These are phyloP conservation scores for Cheiracanthium punctorium DNA, from an alignment of 2,888 invertebrate genomes.

Conservation along the genomic window DNA sequence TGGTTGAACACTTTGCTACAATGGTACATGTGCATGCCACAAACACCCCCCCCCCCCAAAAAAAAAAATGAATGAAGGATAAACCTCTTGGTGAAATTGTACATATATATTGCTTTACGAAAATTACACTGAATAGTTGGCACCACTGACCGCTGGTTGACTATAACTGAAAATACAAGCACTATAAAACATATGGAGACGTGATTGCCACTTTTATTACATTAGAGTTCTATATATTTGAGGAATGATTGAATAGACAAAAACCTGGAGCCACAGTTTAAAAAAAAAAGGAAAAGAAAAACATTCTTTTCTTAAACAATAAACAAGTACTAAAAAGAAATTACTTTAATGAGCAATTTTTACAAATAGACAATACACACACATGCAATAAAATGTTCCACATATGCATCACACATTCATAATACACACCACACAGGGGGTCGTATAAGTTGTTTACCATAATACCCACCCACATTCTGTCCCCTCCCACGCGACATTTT, in stretches of 20 bases:
- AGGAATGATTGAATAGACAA: slow-evolving; percentile 10
- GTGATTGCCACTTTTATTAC: neutral
- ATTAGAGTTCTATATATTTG: neutral
- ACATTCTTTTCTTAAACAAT: neutral
- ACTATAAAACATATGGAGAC: neutral
- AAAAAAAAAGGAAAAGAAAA: slow-evolving; percentile 8
- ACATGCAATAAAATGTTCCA: slow-evolving; percentile 37
- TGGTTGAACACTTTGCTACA: too few relatives aligned
- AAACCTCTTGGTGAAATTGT: neutral
- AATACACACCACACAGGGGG: slow-evolving; percentile 53
- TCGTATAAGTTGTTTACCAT: slow-evolving; percentile 46
- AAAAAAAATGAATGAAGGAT: too few relatives aligned
- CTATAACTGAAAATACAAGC: slow-evolving; percentile 1
- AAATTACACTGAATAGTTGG: neutral
- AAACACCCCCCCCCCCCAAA: too few relatives aligned
- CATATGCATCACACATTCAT: slow-evolving; percentile 31
- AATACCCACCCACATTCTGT: slow-evolving; percentile 43
- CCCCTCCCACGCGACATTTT: slow-evolving; percentile 65
- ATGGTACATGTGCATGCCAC: too few relatives aligned
- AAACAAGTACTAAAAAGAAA: neutral
- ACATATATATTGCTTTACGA: too few relatives aligned
- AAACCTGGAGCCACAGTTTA: neutral
- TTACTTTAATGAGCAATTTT: slow-evolving; percentile 29
- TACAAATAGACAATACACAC: slow-evolving; percentile 26
- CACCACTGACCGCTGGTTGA: neutral